Evolutionary conservation across 1,140 invertebrate genomes (phyloP), one percentile per base, ranked within the genome.

Genomic region (Heliothis virescens): DNA sequence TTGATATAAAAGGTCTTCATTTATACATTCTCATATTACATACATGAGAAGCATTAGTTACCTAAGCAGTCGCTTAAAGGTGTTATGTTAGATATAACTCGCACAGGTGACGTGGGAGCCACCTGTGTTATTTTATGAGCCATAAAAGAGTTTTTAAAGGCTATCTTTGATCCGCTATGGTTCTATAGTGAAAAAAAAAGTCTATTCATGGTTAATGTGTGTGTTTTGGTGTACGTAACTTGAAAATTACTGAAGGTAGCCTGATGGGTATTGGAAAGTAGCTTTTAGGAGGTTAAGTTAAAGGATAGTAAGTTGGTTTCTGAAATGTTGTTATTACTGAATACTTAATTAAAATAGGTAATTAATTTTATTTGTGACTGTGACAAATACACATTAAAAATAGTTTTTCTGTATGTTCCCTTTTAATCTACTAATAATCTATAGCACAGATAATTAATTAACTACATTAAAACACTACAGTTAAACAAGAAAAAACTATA

Each of bases 131-230:
- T 52, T 75, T 75, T 73, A 73, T 75, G 59, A 29, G 3, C 21
- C 55, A 75, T 75, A 75, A 75, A 75, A 71, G 62, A 21, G 52
- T 52, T 72, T 72, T 48, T 59, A 57, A 59, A 57, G n/a, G 71
- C 53, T 59, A 57, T 73, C 71, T 73, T 16, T 59, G 53, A 73
- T 73, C 71, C 53, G 50, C 26, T 55, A 72, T 41, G 71, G 15
- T 21, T 11, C 29, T 41, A 47, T 59, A 11, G 18, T 71, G 34
- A 34, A 59, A 11, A 57, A 47, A 59, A 29, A 4, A 29, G 34
- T 73, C 47, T 60, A 47, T 59, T 26, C 52, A 34, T 53, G 52
- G 34, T 52, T 59, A 29, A 73, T 47, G 26, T 57, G 48, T 57
- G 29, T 57, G 50, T 53, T 15, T 72, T 72, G 55, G 21, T 50